phyloP scores from a whole-genome alignment of 2,797 vertebrate species.

The Cynodonichthys magdalenae region DNA sequence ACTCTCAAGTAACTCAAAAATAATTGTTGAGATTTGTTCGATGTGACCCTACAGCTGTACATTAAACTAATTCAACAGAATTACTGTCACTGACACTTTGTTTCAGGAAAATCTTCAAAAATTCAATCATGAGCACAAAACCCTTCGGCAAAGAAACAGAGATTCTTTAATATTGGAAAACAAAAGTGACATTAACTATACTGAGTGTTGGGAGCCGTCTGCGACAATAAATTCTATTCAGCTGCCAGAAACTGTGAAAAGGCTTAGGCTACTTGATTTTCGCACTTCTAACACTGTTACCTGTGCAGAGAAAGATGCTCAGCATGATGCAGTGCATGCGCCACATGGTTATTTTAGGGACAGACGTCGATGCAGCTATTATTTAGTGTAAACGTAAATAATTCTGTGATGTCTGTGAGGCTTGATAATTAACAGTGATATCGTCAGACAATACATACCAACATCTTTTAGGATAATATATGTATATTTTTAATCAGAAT shows the following conservation, averaged over 20 bases:
- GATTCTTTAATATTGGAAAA: slow-evolving; percentile 17
- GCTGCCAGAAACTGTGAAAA: slow-evolving; percentile 2
- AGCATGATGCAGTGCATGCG: slow-evolving; percentile 7
- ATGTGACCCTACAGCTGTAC: not conserved
- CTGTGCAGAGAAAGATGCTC: not conserved
- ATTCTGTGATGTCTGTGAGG: slow-evolving; percentile 2
- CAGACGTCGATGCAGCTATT: not conserved
- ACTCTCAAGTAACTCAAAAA: not conserved
- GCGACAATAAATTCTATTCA: slow-evolving; percentile 1
- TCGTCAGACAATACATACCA: slow-evolving; percentile 21
- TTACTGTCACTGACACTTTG: slow-evolving; percentile 3
- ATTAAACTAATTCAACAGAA: not conserved
- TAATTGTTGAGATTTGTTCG: not conserved
- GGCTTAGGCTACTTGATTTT: slow-evolving; percentile 20
- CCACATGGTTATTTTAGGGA: slow-evolving; percentile 27
- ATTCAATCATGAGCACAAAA: slow-evolving; percentile 26
- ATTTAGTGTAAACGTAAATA: not conserved
- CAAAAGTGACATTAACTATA: slow-evolving; percentile 21
- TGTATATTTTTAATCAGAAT: not conserved
- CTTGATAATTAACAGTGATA: slow-evolving; percentile 52
- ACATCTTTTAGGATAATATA: not conserved
- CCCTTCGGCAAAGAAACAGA: slow-evolving; percentile 3
- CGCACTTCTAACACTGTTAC: slow-evolving; percentile 20
- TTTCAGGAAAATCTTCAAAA: slow-evolving; percentile 8
- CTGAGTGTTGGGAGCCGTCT: slow-evolving; percentile 16